These are phyloP conservation scores for Cataglyphis rosenhaueri DNA, from an alignment of 2,888 invertebrate genomes.

Conservation along the genomic window DNA sequence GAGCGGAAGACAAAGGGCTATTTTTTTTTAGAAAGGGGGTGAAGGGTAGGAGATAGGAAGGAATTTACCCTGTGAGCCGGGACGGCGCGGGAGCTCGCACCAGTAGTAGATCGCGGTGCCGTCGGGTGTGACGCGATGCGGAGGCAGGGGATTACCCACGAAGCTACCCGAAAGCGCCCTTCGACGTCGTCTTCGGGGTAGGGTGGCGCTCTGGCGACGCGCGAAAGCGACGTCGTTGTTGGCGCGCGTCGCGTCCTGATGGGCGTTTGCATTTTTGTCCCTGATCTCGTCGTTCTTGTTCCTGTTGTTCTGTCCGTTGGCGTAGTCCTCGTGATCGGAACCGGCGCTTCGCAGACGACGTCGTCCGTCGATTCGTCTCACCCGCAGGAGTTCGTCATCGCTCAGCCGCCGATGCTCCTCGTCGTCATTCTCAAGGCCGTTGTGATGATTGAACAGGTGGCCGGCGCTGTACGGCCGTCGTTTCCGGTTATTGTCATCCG, in stretches of 20 bases:
- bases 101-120: conserved; percentile 95
- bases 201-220: conserved; percentile 81
- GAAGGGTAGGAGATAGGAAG: conserved; percentile 24
- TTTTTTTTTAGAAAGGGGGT: neutral
- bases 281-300: conserved; percentile 70
- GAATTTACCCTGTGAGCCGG: conserved; percentile 85
- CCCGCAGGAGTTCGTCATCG: conserved; percentile 69
- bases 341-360: conserved; percentile 66
- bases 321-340: conserved; percentile 72
- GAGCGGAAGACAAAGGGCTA: neutral
- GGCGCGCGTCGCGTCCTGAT: conserved; percentile 61
- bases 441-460: conserved; percentile 68
- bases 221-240: conserved; percentile 55
- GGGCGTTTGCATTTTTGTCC: conserved; percentile 79
- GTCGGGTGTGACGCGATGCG: conserved; percentile 92
- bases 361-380: conserved; percentile 59
- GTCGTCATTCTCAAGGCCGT: conserved; percentile 74
- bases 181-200: conserved; percentile 81
- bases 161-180: conserved; percentile 82
- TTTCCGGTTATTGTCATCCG: conserved; percentile 65
- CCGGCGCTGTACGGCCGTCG: conserved; percentile 72
- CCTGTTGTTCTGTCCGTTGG: conserved; percentile 56
- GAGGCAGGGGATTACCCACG: conserved; percentile 86
- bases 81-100: conserved; percentile 91
- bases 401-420: conserved; percentile 68